Base-by-base conservation (phyloP, 1,140 invertebrate genomes). In the Formica selysi region DNA sequence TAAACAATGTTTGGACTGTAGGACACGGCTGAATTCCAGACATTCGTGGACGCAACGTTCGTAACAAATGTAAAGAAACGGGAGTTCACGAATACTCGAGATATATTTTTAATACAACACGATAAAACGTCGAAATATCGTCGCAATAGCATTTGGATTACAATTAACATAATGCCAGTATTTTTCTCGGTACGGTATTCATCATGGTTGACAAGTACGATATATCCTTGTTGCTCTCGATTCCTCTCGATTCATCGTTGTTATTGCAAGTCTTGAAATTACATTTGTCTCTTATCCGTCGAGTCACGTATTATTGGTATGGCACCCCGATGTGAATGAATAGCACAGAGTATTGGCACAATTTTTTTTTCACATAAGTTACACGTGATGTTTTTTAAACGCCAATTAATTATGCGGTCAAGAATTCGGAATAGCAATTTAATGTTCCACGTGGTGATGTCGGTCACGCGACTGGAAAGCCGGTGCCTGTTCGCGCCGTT, bases 381-480 rank as follows among this genome's bases (percentile, higher is more conserved):
- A 36, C 19, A 19, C 38, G 41, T 38, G n/a, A 62, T 19, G 26
- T 36, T 57, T 36, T 22, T 48, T 7, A 41, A 38, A 22, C 44
- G 19, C 78, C 10, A 6, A 44, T 70, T 48, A 61, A 26, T 10
- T 19, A 41, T 29, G 57, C 38, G n/a, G 16, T 51, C n/a, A 19
- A 0, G 44, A 71, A 48, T 68, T 41, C 4, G n/a, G 32, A 54
- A 11, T 19, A 41, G 26, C 6, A 7, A 61, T 26, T 36, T 19
- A 41, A n/a, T 36, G 57, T 7, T 11, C 38, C 78, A 81, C 67
- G 67, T 81, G 68, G 68, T 62, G 38, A 74, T 32, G 38, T 44
- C 79, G 26, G 19, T 38, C 38, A 74, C 26, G 38, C 68, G 38
- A 83, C 13, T 61, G 32, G 79, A 74, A 73, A 19, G 79, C 38